Evolutionary conservation across 2,888 invertebrate species (phyloP).

Genomic region (Macaria notata): DNA sequence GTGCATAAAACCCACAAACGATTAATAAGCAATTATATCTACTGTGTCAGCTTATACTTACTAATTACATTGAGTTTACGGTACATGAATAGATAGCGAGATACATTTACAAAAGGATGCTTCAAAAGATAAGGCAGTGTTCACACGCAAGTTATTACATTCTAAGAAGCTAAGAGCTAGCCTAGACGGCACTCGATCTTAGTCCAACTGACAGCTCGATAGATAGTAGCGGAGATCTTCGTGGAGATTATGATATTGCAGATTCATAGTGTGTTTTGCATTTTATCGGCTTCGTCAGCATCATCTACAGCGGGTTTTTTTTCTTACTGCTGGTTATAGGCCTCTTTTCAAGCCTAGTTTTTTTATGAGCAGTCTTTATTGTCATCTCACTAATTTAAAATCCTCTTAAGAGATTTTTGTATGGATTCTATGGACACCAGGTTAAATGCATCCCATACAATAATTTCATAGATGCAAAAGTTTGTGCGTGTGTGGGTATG

Average conservation of each 20-base stretch:
- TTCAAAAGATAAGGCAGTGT: conserved; percentile 23
- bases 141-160: conserved; percentile 33
- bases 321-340: neutral
- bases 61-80: no score
- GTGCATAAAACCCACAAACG: no score
- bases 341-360: neutral
- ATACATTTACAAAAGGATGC: conserved; percentile 1
- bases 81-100: no score
- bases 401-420: neutral
- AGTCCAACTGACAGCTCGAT: conserved; percentile 43
- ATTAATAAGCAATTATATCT: no score
- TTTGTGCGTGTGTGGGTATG: no score
- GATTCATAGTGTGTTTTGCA: conserved; percentile 33
- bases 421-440: neutral
- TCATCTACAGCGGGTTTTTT: neutral
- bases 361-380: neutral
- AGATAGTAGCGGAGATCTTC: conserved; percentile 25
- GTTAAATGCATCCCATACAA: neutral
- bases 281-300: neutral
- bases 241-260: conserved; percentile 36
- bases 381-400: neutral
- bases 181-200: conserved; percentile 44
- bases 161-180: conserved; percentile 31
- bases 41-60: no score
- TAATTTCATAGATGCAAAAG: neutral